Evolutionary conservation across 2,888 invertebrate genomes (phyloP).

Genomic region (Beris morrisii): DNA sequence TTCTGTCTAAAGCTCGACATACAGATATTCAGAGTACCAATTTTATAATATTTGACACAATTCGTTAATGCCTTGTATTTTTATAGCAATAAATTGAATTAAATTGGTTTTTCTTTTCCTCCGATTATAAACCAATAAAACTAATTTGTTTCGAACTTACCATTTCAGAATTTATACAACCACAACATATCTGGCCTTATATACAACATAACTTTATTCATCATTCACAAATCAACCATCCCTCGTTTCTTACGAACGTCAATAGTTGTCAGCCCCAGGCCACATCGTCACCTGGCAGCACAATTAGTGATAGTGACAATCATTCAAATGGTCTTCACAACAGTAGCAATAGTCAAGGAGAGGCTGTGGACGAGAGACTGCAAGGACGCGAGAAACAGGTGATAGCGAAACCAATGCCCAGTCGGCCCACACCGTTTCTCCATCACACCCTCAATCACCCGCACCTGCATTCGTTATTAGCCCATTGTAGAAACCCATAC

Average conservation of each 20-base stretch:
- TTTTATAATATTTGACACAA: no score
- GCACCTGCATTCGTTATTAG: conserved; percentile 78
- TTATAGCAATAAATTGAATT: background rate
- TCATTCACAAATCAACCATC: conserved; percentile 54
- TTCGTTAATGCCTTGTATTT: no score
- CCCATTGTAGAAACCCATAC: conserved; percentile 83
- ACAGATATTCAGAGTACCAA: no score
- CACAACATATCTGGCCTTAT: conserved; percentile 59
- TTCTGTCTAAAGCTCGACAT: no score
- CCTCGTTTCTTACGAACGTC: conserved; percentile 53
- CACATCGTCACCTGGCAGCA: conserved; percentile 57
- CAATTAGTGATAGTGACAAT: conserved; percentile 58
- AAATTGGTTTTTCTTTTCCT: background rate
- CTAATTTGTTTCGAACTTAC: background rate
- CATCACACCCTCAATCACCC: conserved; percentile 75
- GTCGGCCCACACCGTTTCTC: conserved; percentile 66
- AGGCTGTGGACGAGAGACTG: conserved; percentile 47
- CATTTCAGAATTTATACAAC: conserved; percentile 56
- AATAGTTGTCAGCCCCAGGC: conserved; percentile 57
- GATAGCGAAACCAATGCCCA: conserved; percentile 84
- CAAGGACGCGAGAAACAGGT: conserved; percentile 52
- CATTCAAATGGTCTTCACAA: conserved; percentile 44
- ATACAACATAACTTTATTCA: conserved; percentile 58
- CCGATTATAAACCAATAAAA: background rate
- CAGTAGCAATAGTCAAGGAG: conserved; percentile 32